Evolutionary conservation across 2,888 invertebrate species (phyloP).

Genomic region (Morpho achilles): DNA sequence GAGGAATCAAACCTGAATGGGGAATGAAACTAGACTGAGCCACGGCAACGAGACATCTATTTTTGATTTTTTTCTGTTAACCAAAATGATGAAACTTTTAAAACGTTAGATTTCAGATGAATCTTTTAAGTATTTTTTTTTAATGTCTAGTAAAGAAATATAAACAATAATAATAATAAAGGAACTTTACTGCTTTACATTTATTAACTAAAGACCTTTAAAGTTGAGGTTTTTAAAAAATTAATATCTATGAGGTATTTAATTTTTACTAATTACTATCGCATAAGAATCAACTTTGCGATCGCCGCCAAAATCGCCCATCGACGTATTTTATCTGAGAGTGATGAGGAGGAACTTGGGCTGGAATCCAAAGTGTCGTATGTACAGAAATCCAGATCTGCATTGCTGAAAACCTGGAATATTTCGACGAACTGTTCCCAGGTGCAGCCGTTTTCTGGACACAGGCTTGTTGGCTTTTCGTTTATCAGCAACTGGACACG

Average conservation of each 20-base stretch:
- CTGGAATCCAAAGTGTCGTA: not conserved
- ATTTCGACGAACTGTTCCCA: slow-evolving; percentile 53
- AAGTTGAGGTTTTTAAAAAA: too few relatives aligned
- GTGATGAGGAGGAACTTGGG: not conserved
- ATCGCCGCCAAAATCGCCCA: not conserved
- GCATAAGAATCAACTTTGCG: not conserved
- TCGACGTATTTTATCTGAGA: not conserved
- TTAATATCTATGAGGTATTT: slow-evolving; percentile 23
- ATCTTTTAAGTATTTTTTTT: too few relatives aligned
- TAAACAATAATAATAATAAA: too few relatives aligned
- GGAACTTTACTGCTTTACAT: too few relatives aligned
- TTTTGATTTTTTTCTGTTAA: too few relatives aligned
- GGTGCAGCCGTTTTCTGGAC: slow-evolving; percentile 54
- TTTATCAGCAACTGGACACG: slow-evolving; percentile 57
- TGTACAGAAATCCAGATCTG: slow-evolving; percentile 51
- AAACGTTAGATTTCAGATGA: too few relatives aligned
- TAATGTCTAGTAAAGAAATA: too few relatives aligned
- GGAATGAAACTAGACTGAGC: too few relatives aligned
- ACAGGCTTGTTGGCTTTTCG: slow-evolving; percentile 49
- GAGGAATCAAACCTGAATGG: too few relatives aligned
- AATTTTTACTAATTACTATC: not conserved
- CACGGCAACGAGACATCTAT: too few relatives aligned
- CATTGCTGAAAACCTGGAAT: slow-evolving; percentile 42
- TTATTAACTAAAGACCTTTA: too few relatives aligned
- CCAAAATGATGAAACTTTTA: too few relatives aligned